These are phyloP conservation scores for Crepidodera aurea DNA, from an alignment of 2,888 invertebrate species.

Conservation along the genomic window DNA sequence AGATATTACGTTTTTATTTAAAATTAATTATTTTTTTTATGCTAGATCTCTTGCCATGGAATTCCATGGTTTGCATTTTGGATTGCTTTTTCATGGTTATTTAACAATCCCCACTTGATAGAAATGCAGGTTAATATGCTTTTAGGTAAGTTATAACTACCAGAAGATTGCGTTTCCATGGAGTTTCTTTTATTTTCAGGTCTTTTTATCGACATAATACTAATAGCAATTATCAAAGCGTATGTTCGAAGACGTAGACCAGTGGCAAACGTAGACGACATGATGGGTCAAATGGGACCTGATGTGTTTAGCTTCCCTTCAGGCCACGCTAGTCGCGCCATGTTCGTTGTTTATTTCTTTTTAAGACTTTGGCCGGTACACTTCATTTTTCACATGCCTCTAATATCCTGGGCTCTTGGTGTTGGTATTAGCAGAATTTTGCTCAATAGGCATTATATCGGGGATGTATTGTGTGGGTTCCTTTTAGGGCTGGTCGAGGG, in stretches of 20 bases:
- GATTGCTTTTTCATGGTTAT: conserved; percentile 80
- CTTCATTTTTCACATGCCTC: conserved; percentile 67
- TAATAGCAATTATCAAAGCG: conserved; percentile 82
- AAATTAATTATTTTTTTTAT: no score
- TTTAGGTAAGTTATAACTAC: conserved; percentile 73
- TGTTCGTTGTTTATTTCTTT: conserved; percentile 79
- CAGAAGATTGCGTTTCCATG: background rate
- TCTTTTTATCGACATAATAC: conserved; percentile 79
- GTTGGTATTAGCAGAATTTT: conserved; percentile 79
- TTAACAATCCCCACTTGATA: conserved; percentile 73
- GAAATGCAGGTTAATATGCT: conserved; percentile 88
- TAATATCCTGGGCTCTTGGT: conserved; percentile 74
- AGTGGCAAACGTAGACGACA: conserved; percentile 68
- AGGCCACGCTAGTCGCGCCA: conserved; percentile 89
- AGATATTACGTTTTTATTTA: no score
- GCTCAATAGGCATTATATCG: conserved; percentile 84
- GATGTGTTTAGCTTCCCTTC: conserved; percentile 95
- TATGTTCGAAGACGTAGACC: conserved; percentile 81
- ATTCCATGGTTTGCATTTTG: conserved; percentile 83
- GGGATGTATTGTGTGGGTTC: conserved; percentile 83
- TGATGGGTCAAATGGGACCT: conserved; percentile 74
- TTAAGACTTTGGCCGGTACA: conserved; percentile 70
- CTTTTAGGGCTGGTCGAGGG: conserved; percentile 77
- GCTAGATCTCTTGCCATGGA: conserved; percentile 86
- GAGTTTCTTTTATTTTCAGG: conserved; percentile 66